These are phyloP conservation scores for Sesamia inferens DNA, from an alignment of 2,888 invertebrate genomes.

Conservation along the genomic window DNA sequence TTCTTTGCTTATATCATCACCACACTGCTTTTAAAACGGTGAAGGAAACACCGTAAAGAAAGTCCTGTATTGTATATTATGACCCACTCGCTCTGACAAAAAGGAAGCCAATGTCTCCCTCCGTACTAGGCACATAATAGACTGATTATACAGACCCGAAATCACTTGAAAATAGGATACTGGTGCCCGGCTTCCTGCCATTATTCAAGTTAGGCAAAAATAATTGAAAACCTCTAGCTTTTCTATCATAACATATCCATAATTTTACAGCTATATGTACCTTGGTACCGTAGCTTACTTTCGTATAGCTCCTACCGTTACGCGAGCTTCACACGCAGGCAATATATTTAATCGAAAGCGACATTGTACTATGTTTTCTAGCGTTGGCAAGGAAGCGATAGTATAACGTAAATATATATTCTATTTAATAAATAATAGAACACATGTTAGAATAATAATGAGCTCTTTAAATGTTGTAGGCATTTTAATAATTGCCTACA, in stretches of 20 bases:
- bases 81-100: not conserved
- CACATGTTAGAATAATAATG: not conserved
- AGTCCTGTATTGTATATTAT: not conserved
- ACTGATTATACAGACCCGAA: not conserved
- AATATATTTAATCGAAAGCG: constrained; percentile 18
- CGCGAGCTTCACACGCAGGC: constrained; percentile 30
- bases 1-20: no score
- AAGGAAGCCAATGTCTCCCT: not conserved
- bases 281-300: not conserved
- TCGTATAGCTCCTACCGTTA: constrained; percentile 11
- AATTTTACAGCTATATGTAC: not conserved
- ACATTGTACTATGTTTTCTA: not conserved
- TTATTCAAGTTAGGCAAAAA: not conserved
- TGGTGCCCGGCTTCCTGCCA: no score
- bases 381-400: constrained; percentile 31
- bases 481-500: not conserved
- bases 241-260: not conserved
- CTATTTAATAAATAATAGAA: not conserved
- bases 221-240: not conserved
- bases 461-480: no score
- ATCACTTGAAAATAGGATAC: not conserved
- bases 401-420: not conserved
- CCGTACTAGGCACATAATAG: not conserved
- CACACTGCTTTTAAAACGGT: no score
- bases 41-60: no score